Conservation (phyloP, 2,888 invertebrate species). For the Napeogenes sylphis region DNA sequence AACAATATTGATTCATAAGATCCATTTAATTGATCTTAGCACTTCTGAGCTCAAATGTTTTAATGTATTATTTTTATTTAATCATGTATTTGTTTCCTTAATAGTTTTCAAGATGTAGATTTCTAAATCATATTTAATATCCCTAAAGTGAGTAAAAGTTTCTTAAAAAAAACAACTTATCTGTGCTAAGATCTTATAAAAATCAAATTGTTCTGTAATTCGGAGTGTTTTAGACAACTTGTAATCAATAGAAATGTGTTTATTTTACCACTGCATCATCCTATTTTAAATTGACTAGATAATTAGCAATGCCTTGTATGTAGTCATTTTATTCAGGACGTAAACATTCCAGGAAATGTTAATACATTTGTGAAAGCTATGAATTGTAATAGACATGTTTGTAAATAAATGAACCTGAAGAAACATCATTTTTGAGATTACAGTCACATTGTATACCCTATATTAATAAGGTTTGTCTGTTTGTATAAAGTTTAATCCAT, state of each 20-base stretch:
- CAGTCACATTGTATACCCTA: slow-evolving; percentile 5
- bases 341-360: slow-evolving; percentile 73
- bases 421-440: slow-evolving; percentile 21
- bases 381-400: slow-evolving; percentile 55
- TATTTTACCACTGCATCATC: slow-evolving; percentile 51
- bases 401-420: slow-evolving; percentile 27
- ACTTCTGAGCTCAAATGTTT: slow-evolving; percentile 28
- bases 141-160: slow-evolving; percentile 8
- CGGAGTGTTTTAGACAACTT: slow-evolving; percentile 67
- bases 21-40: slow-evolving; percentile 53
- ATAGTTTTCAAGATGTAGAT: slow-evolving; percentile 8
- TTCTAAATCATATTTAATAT: no score
- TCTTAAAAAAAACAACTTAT: not conserved
- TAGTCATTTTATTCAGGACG: slow-evolving; percentile 63
- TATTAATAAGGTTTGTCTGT: slow-evolving; percentile 11
- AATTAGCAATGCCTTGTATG: slow-evolving; percentile 50
- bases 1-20: no score
- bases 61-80: slow-evolving; percentile 1
- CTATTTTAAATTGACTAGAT: slow-evolving; percentile 58
- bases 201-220: slow-evolving; percentile 51
- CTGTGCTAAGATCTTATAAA: slow-evolving; percentile 57
- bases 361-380: slow-evolving; percentile 57
- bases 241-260: slow-evolving; percentile 54
- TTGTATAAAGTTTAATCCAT: slow-evolving; percentile 12
- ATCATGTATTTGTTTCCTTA: slow-evolving; percentile 10